Evolutionary conservation across 2,113 vertebrate species (phyloP).

Genomic region (Taxidea taxus): DNA sequence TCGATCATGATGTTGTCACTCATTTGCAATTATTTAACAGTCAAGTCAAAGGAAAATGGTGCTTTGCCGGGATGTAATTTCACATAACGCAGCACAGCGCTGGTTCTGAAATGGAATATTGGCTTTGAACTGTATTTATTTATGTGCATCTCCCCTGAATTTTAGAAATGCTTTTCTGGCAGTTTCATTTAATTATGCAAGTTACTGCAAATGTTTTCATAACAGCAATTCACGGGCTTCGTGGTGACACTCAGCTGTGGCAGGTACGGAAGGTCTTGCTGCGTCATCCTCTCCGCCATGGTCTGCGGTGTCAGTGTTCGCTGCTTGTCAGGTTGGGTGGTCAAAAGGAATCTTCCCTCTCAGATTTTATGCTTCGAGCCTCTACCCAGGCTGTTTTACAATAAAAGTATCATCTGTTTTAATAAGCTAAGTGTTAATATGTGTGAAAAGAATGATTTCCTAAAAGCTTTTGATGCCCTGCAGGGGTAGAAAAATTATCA

Average conservation of each 20-base stretch:
- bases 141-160: conserved; percentile 74
- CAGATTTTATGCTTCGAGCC: conserved; percentile 78
- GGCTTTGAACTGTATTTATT: conserved; percentile 79
- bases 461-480: conserved; percentile 89
- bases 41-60: conserved; percentile 47
- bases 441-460: conserved; percentile 89
- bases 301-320: conserved; percentile 77
- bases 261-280: conserved; percentile 80
- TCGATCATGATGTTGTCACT: conserved; percentile 22
- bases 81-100: conserved; percentile 27
- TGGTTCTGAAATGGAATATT: conserved; percentile 51
- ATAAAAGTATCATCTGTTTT: conserved; percentile 88
- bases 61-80: conserved; percentile 6
- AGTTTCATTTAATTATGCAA: conserved; percentile 88
- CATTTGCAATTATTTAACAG: conserved; percentile 41
- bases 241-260: conserved; percentile 82
- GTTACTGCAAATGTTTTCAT: conserved; percentile 88
- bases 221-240: conserved; percentile 87
- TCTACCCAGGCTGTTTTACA: conserved; percentile 75
- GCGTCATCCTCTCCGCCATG: conserved; percentile 69
- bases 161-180: conserved; percentile 83
- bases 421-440: conserved; percentile 88
- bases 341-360: conserved; percentile 79
- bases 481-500: conserved; percentile 87
- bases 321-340: conserved; percentile 76